phyloP scores from a whole-genome alignment of 2,797 vertebrate species.

The Sternarchorhynchus goeldii region DNA sequence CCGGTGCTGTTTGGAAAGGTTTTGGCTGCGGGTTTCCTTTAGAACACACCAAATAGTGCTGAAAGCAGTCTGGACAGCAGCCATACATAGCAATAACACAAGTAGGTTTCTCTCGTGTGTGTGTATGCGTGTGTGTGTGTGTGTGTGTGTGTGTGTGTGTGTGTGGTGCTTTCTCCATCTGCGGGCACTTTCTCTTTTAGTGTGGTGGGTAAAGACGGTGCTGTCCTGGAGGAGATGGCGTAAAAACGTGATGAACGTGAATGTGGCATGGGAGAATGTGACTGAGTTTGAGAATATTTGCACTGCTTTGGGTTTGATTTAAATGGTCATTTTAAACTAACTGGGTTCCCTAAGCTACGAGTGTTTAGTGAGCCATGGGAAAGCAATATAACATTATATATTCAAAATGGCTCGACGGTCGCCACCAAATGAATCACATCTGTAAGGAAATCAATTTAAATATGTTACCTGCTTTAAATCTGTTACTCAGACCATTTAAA shows the following conservation, averaged over 20 bases:
- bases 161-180: not conserved
- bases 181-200: not conserved
- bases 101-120: not conserved
- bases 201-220: not conserved
- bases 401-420: too few relatives aligned
- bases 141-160: not conserved
- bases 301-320: slow-evolving; percentile 39
- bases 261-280: slow-evolving; percentile 46
- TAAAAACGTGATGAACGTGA: slow-evolving; percentile 38
- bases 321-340: slow-evolving; percentile 42
- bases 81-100: not conserved
- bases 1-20: slow-evolving; percentile 1
- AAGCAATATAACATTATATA: not conserved
- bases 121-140: not conserved
- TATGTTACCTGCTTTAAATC: not conserved
- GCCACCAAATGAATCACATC: too few relatives aligned
- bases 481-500: slow-evolving; percentile 34
- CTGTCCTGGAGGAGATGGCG: not conserved
- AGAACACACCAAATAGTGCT: not conserved
- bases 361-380: too few relatives aligned
- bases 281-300: slow-evolving; percentile 23
- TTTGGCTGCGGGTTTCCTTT: not conserved
- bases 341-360: not conserved
- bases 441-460: too few relatives aligned
- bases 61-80: slow-evolving; percentile 1